A percentile compares a stretch with the other conserved stretches of the same genome.
Conservation (phyloP, 2,113 vertebrate species). For the Lepisosteus osseus region DNA sequence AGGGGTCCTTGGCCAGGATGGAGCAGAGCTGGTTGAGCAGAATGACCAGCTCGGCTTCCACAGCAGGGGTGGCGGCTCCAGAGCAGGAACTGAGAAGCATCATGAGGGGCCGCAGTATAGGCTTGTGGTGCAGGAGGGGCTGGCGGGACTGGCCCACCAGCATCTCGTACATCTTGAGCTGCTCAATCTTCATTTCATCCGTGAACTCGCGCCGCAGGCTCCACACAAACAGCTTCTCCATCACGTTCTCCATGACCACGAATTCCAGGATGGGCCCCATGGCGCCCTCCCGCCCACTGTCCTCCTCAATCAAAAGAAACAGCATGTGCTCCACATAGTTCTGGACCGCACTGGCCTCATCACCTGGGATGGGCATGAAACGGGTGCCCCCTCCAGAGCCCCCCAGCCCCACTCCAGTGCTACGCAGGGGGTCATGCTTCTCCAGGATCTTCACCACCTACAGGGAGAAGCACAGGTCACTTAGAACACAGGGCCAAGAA, state of each 20-base stretch:
- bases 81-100: conserved; percentile 94
- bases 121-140: conserved; percentile 93
- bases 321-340: conserved; percentile 98
- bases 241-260: conserved; percentile 94
- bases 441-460: conserved; percentile 96
- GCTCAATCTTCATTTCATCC: conserved; percentile 91
- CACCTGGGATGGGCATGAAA: conserved; percentile 75
- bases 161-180: conserved; percentile 96
- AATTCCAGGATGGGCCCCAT: conserved; percentile 99
- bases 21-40: conserved; percentile 91
- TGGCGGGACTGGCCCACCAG: conserved; percentile 86
- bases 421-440: conserved; percentile 86
- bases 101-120: conserved; percentile 89
- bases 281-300: conserved; percentile 74
- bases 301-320: conserved; percentile 88
- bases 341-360: conserved; percentile 92
- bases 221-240: conserved; percentile 98
- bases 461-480: conserved; percentile 7
- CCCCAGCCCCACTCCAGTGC: conserved; percentile 41
- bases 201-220: conserved; percentile 90
- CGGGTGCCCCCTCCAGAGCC: conserved; percentile 33
- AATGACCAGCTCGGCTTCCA: conserved; percentile 85
- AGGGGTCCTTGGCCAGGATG: conserved; percentile 89
- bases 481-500: too few relatives aligned
- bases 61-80: conserved; percentile 63